Evolutionary conservation across 2,888 invertebrate species (phyloP), one percentile per base, ranked within the genome.

Genomic region (Athetis lepigone): DNA sequence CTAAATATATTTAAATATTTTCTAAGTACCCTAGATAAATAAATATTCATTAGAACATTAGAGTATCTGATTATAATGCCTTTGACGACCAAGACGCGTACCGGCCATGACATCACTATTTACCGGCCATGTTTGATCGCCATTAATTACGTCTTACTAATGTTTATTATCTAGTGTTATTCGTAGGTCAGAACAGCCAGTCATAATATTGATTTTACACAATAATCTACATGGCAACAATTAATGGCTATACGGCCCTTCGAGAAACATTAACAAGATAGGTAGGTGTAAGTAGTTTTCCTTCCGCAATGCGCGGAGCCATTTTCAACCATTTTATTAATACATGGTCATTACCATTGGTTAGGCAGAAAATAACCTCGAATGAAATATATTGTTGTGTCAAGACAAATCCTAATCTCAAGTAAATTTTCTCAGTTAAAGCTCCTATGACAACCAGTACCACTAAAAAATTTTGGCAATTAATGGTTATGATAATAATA

Each of bases 81-180:
- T 64, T 75, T 67, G 47, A 57, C 50, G 60, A 72, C 62, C 61
- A 46, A 56, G 57, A 56, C 49, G 40, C 58, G 64, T 67, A 69
- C 63, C 61, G 67, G 39, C 67, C 75, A 61, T 77, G 75, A 75
- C 69, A 81, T 77, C 83, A 80, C 72, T 78, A 66, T 75, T 73
- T 70, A 74, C 69, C 59, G 25, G 39, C 67, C 73, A 75, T 82
- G 77, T 83, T 83, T 80, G 74, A 70, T 70, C 67, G 64, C 70
- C 50, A 73, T 74, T 79, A 75, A 79, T 75, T 77, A 64, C 72
- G 65, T 60, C 65, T 50, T 57, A 52, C 64, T 69, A 19, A 51
- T 71, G 75, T 70, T 77, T 67, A 71, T 74, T 59, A 71, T 67
- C 25, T 60, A 62, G 55, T 74, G 64, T 47, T 69, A 69, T 74